Base-by-base conservation (phyloP, 2,113 vertebrate genomes). In the Tursiops truncatus region DNA sequence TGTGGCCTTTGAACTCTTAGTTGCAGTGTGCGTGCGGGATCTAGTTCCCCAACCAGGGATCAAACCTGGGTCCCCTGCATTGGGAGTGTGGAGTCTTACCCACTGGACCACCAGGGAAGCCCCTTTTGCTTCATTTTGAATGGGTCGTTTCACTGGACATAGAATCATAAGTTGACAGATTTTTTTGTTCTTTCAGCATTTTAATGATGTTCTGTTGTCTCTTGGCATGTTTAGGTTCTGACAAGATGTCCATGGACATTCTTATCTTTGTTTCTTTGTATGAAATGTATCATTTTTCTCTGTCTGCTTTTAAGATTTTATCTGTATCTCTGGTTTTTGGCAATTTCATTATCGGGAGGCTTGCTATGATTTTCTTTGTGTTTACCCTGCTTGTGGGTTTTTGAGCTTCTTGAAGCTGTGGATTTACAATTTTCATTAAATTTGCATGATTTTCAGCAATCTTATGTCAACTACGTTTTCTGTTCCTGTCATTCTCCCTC, bases 171-270 rank as follows among this genome's bases (percentile, higher is more conserved):
- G 58, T 60, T 94, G 47, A 20, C 31, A 67, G 41, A 2, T 60
- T 93, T 95, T 82, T n/a, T 56, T 80, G 11, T 80, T 77, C 53
- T 92, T 96, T 92, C 20, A 89, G 18, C 31, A 38, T 44, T 92
- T 88, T 71, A 62, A 77, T 70, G 63, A 63, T 56, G 10, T 60
- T 50, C 44, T 36, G 7, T 83, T 76, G 9, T 81, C 50, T 67
- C 50, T 83, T 80, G 31, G 18, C 20, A 73, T 88, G 76, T 68
- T 82, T 82, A 41, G 26, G 21, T 96, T 68, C 74, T 58, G 6
- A 82, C 44, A 56, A 44, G 5, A 41, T 68, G 6, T 50, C 18
- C 5, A 6, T 50, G 81, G 67, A 23, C 10, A 81, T 91, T 73
- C n/a, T 87, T 94, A 53, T 76, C 26, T 88, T 93, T 70, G 36